Conservation (phyloP, 2,113 vertebrate genomes). For the Pollimyrus isidori region DNA sequence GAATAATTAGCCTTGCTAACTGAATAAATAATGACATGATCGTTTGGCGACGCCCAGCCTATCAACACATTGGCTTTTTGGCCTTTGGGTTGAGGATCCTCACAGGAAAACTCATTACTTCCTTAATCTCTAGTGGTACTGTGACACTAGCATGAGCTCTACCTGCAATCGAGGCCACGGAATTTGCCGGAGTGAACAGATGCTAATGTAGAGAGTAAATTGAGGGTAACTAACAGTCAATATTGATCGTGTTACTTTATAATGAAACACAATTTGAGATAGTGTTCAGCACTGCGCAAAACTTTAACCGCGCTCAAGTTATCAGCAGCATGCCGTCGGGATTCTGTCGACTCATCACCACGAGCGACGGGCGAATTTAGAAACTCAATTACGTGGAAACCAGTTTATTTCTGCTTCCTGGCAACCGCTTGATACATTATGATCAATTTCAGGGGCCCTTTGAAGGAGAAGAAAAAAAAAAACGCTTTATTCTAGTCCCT, state of each 20-base stretch:
- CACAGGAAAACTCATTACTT: not conserved
- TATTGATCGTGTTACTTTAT: not conserved
- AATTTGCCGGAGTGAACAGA: not conserved
- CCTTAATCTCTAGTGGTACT: not conserved
- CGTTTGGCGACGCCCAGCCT: not conserved
- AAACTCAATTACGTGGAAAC: not conserved
- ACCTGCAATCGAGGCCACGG: not conserved
- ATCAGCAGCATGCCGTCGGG: not conserved
- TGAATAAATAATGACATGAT: not conserved
- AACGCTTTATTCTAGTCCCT: not conserved
- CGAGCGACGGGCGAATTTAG: not conserved
- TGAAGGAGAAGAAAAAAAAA: not conserved
- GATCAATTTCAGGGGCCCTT: not conserved
- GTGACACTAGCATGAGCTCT: not conserved
- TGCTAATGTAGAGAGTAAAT: not conserved
- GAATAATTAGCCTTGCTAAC: not conserved
- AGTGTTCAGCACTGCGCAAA: not conserved
- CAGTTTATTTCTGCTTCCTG: not conserved
- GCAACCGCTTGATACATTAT: constrained; percentile 7
- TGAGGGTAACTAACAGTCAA: constrained; percentile 9
- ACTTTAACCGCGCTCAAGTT: not conserved
- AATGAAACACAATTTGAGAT: not conserved
- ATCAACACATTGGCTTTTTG: not conserved
- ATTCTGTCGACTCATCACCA: not conserved
- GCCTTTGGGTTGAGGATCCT: not conserved